Conservation (phyloP, 1,140 invertebrate genomes). For the Hycleus cichorii region DNA sequence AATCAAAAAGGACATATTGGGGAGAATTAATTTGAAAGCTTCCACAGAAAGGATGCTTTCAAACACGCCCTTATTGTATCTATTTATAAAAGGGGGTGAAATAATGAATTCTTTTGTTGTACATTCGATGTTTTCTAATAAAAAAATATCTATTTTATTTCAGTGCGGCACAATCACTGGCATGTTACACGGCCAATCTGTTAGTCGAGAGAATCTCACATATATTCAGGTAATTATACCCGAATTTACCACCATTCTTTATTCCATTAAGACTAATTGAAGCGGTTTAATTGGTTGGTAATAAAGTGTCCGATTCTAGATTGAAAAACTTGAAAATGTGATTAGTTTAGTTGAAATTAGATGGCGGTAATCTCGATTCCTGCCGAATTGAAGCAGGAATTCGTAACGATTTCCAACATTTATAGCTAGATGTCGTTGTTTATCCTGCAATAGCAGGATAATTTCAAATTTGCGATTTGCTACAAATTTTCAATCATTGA, state of each 20-base stretch:
- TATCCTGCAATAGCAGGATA: not conserved
- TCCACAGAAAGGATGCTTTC: too few relatives aligned
- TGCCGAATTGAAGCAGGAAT: not conserved
- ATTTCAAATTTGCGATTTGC: too few relatives aligned
- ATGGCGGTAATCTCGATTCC: conserved; percentile 3
- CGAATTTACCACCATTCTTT: conserved; percentile 1
- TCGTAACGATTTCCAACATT: not conserved
- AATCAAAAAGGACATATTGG: too few relatives aligned
- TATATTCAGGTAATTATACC: conserved; percentile 12
- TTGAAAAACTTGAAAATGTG: too few relatives aligned
- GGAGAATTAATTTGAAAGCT: too few relatives aligned
- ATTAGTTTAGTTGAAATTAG: not conserved
- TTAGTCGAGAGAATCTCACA: conserved; percentile 19
- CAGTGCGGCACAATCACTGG: conserved; percentile 16
- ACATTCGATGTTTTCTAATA: too few relatives aligned
- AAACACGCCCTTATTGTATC: too few relatives aligned
- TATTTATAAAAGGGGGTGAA: too few relatives aligned
- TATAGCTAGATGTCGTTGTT: conserved; percentile 3
- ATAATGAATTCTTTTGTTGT: too few relatives aligned
- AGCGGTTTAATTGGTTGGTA: too few relatives aligned
- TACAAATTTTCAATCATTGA: too few relatives aligned
- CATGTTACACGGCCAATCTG: conserved; percentile 12
- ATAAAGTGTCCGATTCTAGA: too few relatives aligned
- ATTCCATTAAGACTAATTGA: not conserved
- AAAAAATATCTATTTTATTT: not conserved